Conservation (phyloP, 92 coral and sea anemone genomes). For the Palythoa grandis region DNA sequence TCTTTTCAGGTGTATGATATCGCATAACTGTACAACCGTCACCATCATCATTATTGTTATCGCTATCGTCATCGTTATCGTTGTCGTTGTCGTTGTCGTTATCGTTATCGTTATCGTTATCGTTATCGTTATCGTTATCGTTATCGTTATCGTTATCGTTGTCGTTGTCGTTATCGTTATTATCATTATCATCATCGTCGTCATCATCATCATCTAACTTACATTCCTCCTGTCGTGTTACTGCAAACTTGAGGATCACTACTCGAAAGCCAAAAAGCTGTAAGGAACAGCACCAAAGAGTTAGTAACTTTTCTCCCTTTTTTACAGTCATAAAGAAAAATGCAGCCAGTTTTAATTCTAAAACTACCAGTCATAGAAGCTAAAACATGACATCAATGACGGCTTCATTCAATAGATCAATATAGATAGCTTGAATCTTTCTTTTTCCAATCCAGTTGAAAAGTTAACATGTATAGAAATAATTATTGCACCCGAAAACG, state of each 20-base stretch:
- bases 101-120: neutral
- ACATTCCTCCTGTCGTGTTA: conserved; percentile 78
- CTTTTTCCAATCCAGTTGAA: too few species aligned
- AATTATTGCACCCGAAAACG: too few species aligned
- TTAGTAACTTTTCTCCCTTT: too few species aligned
- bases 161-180: neutral
- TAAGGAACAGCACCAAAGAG: neutral
- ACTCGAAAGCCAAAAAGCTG: conserved; percentile 76
- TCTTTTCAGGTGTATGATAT: too few species aligned
- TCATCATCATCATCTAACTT: conserved; percentile 14
- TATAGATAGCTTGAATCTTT: too few species aligned
- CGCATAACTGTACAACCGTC: too few species aligned
- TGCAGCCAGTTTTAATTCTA: too few species aligned
- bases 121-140: neutral
- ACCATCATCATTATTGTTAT: too few species aligned
- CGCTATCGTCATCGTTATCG: neutral
- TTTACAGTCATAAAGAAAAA: neutral
- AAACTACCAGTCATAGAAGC: too few species aligned
- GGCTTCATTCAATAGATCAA: too few species aligned
- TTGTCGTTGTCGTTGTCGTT: neutral
- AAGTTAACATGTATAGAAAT: too few species aligned
- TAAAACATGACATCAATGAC: too few species aligned
- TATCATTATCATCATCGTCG: neutral
- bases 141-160: neutral
- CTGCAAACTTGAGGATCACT: conserved; percentile 70